Conservation (phyloP, 2,113 vertebrate species). For the Ibidorhyncha struthersii region DNA sequence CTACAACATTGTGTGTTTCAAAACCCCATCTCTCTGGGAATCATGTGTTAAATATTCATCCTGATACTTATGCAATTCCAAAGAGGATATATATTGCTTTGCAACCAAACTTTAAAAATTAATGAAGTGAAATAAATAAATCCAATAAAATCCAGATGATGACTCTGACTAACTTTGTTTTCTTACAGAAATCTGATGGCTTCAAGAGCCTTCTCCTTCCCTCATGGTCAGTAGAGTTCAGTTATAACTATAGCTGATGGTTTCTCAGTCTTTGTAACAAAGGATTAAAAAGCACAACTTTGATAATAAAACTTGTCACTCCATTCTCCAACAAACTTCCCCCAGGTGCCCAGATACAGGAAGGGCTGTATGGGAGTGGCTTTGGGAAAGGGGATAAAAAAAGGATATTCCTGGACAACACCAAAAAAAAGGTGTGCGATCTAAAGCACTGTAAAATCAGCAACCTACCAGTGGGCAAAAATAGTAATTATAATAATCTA, state of each 20-base stretch:
- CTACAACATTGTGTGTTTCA: neutral
- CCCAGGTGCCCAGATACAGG: too few species aligned
- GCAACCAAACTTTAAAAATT: neutral
- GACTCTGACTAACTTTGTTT: neutral
- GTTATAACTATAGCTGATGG: neutral
- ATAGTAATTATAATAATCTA: too few species aligned
- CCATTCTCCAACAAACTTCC: too few species aligned
- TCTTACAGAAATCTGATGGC: neutral
- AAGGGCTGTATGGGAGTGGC: too few species aligned
- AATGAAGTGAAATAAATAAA: neutral
- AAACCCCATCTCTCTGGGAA: neutral
- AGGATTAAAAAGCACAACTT: slow-evolving; percentile 39
- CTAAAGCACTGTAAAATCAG: too few species aligned
- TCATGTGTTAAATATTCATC: neutral
- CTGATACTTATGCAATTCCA: neutral
- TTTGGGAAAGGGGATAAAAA: too few species aligned
- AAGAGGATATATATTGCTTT: neutral
- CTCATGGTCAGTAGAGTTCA: neutral
- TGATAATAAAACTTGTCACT: neutral
- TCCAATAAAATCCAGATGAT: neutral
- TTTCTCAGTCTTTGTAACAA: slow-evolving; percentile 17
- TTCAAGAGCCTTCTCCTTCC: neutral
- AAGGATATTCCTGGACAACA: too few species aligned
- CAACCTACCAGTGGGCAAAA: too few species aligned
- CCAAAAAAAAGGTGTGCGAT: too few species aligned